These are phyloP conservation scores for Engystomops pustulosus DNA, from an alignment of 2,113 vertebrate genomes.

Conservation along the genomic window DNA sequence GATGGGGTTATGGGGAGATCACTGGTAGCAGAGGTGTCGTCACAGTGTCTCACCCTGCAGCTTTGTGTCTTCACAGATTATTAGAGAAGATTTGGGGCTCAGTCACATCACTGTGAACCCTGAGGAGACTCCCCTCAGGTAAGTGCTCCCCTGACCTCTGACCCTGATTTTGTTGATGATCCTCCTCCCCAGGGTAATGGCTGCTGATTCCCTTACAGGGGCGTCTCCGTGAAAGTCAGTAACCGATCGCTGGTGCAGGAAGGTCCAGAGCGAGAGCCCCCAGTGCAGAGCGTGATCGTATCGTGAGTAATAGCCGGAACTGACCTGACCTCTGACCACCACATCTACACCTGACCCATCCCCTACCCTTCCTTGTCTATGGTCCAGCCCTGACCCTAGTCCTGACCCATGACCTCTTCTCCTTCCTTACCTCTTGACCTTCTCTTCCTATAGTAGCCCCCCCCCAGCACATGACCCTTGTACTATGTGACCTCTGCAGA, in stretches of 20 bases:
- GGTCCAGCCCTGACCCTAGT: neutral
- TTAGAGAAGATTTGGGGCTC: slow-evolving; percentile 74
- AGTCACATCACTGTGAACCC: slow-evolving; percentile 80
- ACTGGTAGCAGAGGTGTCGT: neutral
- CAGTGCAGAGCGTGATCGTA: neutral
- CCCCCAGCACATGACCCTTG: no score
- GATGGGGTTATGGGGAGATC: no score
- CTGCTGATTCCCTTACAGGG: neutral
- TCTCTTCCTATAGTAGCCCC: no score
- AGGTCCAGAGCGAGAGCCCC: neutral
- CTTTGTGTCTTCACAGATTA: slow-evolving; percentile 70
- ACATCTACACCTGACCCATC: neutral
- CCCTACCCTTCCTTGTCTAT: neutral
- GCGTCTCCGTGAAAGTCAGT: slow-evolving; percentile 10
- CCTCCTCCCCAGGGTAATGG: neutral
- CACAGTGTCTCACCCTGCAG: neutral
- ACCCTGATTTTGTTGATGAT: neutral
- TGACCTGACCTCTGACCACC: no score
- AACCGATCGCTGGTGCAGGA: neutral
- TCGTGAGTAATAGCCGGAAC: neutral
- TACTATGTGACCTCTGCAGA: no score
- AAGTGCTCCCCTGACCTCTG: slow-evolving; percentile 42
- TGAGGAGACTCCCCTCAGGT: slow-evolving; percentile 83
- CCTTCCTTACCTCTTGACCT: no score
- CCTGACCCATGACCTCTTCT: no score